Base-by-base conservation (phyloP, 2,888 invertebrate genomes). In the Phania funesta region DNA sequence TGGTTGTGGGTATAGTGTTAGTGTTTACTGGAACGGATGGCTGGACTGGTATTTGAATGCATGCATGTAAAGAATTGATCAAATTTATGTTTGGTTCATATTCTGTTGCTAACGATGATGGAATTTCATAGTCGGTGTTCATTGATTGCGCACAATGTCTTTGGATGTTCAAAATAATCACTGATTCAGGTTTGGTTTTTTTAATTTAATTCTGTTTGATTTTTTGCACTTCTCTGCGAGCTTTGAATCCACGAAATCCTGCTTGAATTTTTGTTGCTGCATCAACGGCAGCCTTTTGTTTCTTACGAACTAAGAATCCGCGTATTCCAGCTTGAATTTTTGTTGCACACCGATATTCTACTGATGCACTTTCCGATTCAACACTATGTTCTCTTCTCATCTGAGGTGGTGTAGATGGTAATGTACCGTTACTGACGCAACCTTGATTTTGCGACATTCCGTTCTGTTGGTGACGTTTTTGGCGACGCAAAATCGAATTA, bases 181-280 rank as follows among this genome's bases (percentile, higher is more conserved):
- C 13, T 29, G 5, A n/a, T 50, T 41, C 13, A 32, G 7, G 4
- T 24, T 65, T 6, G 6, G 0, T 46, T 46, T 46, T 1, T 44
- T n/a, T 9, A 44, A 58, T 76, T 84, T 86, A 89, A 46, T 87
- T 86, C 64, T 89, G 87, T 70, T 89, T 89, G 13, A 89, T 50
- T 64, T 90, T 88, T 73, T 90, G 87, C 4, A 87, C 84, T 46
- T 90, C 90, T 80, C 90, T 90, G 35, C 91, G 89, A 24, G 87
- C 89, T 85, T 90, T 91, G 75, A 91, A 91, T n/a, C 91, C 91
- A n/a, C 91, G 90, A 86, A 91, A 91, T 20, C 90, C 87, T 0
- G 91, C 91, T 83, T 91, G 91, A 74, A 91, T 91, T 86, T 91
- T 91, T 1, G 90, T 90, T 0, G 91, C 91, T 3, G 91, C 91